Percentiles rank a stretch among this genome's conserved stretches.
Conservation (phyloP, 2,797 vertebrate species). For the Eulemur coronatus region DNA sequence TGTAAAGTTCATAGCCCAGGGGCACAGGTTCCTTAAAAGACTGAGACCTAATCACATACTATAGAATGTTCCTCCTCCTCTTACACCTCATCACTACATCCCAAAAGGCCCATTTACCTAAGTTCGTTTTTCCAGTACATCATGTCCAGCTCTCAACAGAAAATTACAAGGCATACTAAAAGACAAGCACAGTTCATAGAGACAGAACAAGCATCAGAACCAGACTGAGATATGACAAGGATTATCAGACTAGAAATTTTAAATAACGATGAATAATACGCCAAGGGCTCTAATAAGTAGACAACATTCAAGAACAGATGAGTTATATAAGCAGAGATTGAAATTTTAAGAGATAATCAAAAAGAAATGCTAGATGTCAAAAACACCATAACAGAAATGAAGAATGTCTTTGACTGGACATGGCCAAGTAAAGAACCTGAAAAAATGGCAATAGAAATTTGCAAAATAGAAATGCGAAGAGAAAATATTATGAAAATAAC, state of each 20-base stretch:
- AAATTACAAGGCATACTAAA: background rate
- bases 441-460: background rate
- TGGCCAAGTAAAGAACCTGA: background rate
- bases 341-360: background rate
- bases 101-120: background rate
- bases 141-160: background rate
- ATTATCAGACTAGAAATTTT: background rate
- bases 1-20: background rate
- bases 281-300: background rate
- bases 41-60: background rate
- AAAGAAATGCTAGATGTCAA: background rate
- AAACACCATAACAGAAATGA: background rate
- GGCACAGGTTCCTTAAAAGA: background rate
- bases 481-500: background rate
- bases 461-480: background rate
- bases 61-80: background rate
- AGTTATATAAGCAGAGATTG: background rate
- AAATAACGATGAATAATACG: background rate
- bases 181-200: background rate
- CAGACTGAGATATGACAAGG: background rate
- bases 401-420: background rate
- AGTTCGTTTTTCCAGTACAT: background rate
- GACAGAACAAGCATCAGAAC: background rate
- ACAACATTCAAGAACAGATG: background rate
- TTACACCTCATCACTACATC: background rate